These are phyloP conservation scores for Microcebus lehilahytsara DNA, from an alignment of 2,113 vertebrate species.

Conservation along the genomic window DNA sequence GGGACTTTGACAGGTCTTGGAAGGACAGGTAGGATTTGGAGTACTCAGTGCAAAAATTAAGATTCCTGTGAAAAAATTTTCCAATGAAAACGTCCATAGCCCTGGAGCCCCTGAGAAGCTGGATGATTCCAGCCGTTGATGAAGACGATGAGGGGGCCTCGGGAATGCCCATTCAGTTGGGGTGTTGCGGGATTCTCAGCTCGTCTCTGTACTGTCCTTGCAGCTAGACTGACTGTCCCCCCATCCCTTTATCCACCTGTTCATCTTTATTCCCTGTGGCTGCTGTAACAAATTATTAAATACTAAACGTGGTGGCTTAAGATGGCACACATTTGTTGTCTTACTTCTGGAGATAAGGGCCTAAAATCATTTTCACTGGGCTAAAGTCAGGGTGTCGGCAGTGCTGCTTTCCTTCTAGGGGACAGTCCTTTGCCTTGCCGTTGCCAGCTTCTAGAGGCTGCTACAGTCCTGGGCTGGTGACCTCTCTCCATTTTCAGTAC, in stretches of 20 bases:
- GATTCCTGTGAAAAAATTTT: background rate
- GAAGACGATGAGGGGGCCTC: background rate
- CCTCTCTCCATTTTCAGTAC: too few relatives aligned
- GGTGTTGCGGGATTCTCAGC: background rate
- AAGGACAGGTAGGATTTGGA: background rate
- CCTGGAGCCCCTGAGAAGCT: background rate
- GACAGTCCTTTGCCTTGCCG: background rate
- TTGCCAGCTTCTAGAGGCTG: background rate
- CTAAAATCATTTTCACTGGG: background rate
- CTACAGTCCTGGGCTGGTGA: background rate
- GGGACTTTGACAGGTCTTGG: too few relatives aligned
- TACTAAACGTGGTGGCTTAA: background rate
- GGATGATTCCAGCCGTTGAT: accelerated
- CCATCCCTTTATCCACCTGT: background rate
- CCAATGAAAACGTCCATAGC: background rate
- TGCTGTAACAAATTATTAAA: background rate
- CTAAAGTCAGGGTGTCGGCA: background rate
- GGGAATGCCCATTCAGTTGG: accelerated
- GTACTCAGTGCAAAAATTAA: background rate
- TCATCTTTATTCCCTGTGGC: background rate
- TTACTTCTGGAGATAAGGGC: background rate
- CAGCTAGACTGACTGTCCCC: background rate
- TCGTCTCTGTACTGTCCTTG: background rate
- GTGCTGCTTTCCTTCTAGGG: background rate
- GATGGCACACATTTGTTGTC: too few relatives aligned